These are phyloP conservation scores for Zele albiditarsus DNA, from an alignment of 2,888 invertebrate species.

Conservation along the genomic window DNA sequence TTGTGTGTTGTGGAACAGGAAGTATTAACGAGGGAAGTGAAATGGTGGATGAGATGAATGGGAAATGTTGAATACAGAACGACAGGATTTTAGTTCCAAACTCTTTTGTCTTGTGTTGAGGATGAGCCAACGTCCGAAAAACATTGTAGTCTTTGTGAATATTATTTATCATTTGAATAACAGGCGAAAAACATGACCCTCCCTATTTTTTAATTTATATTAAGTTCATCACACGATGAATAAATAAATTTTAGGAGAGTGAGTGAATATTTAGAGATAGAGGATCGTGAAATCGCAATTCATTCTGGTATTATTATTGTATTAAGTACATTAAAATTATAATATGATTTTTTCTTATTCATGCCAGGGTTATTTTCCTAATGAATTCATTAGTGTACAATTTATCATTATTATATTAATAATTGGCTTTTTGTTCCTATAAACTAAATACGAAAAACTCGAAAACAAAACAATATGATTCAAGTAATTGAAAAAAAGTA, in stretches of 20 bases:
- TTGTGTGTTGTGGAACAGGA: slow-evolving; percentile 5
- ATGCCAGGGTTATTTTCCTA: not conserved
- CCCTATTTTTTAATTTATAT: too few species aligned
- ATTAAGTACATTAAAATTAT: not conserved
- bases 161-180: not conserved
- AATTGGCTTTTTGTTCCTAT: not conserved
- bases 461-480: too few species aligned
- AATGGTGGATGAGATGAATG: slow-evolving; percentile 6
- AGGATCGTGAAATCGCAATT: not conserved
- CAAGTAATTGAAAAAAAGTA: too few species aligned
- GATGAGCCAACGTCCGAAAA: slow-evolving; percentile 67
- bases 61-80: not conserved
- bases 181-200: not conserved
- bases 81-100: not conserved
- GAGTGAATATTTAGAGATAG: not conserved
- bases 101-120: not conserved
- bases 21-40: slow-evolving; percentile 43
- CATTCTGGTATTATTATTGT: not conserved
- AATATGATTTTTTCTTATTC: not conserved
- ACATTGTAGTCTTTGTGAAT: slow-evolving; percentile 52
- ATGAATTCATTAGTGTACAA: not conserved
- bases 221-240: not conserved
- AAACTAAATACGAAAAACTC: too few species aligned
- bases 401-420: not conserved
- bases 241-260: not conserved